Percentiles rank a stretch among this genome's conserved stretches.
Conservation (phyloP, 1,140 invertebrate genomes). For the Cherax destructor region DNA sequence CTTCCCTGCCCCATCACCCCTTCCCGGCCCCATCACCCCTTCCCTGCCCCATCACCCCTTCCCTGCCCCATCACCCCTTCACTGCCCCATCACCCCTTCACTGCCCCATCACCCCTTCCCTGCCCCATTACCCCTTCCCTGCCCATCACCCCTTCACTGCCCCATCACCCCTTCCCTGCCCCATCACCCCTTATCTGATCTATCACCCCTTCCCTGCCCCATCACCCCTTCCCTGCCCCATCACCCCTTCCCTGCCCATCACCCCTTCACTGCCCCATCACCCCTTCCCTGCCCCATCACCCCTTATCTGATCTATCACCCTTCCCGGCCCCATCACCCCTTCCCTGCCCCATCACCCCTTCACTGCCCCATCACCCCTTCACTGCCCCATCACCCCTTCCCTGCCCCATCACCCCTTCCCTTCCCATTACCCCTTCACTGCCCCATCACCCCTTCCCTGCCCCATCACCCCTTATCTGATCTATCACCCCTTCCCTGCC, state of each 20-base stretch:
- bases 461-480: not conserved
- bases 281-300: not conserved
- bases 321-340: not conserved
- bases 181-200: not conserved
- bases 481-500: constrained; percentile 5
- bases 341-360: not conserved
- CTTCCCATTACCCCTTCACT: not conserved
- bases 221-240: not conserved
- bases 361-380: no score
- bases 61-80: not conserved
- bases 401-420: not conserved
- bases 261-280: not conserved
- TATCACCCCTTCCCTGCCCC: constrained; percentile 2
- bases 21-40: not conserved
- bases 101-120: not conserved
- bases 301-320: no score
- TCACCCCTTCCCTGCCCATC: no score
- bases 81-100: no score
- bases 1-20: not conserved
- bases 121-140: not conserved
- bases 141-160: no score
- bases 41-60: not conserved
- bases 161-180: not conserved
- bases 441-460: not conserved
- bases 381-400: not conserved